These are phyloP conservation scores for Lepidostoma basale DNA, from an alignment of 1,140 invertebrate genomes.

Conservation along the genomic window DNA sequence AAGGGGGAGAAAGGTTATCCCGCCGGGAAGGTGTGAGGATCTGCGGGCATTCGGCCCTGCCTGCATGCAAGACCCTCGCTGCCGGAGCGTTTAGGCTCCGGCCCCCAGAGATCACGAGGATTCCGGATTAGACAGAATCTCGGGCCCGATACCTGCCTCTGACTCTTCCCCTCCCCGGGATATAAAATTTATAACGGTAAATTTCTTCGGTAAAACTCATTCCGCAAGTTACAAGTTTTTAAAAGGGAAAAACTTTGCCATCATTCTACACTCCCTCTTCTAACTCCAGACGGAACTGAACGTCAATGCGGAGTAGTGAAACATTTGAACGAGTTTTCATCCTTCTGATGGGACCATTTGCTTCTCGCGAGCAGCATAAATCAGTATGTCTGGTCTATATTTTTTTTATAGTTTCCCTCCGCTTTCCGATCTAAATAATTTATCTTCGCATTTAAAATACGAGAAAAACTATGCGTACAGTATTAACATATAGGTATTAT, in stretches of 20 bases:
- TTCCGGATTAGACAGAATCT: neutral
- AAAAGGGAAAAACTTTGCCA: neutral
- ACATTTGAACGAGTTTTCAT: no score
- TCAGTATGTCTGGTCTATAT: no score
- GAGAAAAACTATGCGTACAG: no score
- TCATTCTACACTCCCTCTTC: neutral
- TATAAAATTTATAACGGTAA: slow-evolving; percentile 45
- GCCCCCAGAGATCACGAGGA: slow-evolving; percentile 12
- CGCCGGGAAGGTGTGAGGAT: neutral
- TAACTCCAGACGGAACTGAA: no score
- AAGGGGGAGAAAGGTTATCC: slow-evolving; percentile 7
- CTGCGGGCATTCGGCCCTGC: neutral
- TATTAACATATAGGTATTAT: no score
- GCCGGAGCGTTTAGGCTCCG: slow-evolving; percentile 10
- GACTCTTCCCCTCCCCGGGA: slow-evolving; percentile 26
- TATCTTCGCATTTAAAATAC: no score
- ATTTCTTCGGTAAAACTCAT: slow-evolving; percentile 43
- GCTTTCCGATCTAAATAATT: no score
- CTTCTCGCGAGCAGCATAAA: no score
- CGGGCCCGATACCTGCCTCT: neutral
- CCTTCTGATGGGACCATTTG: no score
- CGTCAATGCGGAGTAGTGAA: no score
- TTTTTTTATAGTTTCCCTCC: no score
- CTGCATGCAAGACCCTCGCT: neutral
- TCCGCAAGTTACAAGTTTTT: slow-evolving; percentile 39